phyloP scores from a whole-genome alignment of 2,797 vertebrate species.

The Corythornis leucogaster region DNA sequence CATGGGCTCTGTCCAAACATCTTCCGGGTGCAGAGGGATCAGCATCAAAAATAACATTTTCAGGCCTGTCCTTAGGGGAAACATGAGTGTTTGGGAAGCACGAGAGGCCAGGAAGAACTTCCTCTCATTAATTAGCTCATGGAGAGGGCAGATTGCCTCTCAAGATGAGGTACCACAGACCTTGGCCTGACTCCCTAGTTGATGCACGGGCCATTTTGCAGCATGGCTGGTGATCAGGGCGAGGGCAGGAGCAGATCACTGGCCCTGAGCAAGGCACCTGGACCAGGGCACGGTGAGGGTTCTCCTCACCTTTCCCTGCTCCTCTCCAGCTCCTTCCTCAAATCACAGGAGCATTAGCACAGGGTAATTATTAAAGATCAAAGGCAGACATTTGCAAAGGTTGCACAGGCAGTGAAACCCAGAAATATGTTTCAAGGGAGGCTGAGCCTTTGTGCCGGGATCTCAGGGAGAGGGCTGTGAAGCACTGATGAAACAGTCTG shows the following conservation, averaged over 20 bases:
- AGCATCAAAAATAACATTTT: not conserved
- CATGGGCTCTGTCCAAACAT: not conserved
- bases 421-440: not conserved
- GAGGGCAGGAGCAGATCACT: not conserved
- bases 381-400: slow-evolving; percentile 22
- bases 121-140: not conserved
- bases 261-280: not conserved
- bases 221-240: rapidly evolving
- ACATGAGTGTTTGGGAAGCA: not conserved
- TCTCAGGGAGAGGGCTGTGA: not conserved
- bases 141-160: not conserved
- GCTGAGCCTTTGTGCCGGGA: not conserved
- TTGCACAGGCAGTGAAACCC: not conserved
- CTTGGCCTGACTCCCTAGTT: not conserved
- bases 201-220: not conserved
- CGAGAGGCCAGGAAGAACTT: not conserved
- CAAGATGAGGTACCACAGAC: not conserved
- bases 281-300: not conserved
- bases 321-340: not conserved
- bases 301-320: not conserved
- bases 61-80: not conserved
- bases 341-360: not conserved
- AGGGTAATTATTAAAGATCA: slow-evolving; percentile 11
- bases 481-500: not conserved
- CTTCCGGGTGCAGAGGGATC: not conserved